Percentiles rank a stretch among this genome's conserved stretches.
phyloP scores from a whole-genome alignment of 2,888 invertebrate genomes.

The Phengaris alcon region DNA sequence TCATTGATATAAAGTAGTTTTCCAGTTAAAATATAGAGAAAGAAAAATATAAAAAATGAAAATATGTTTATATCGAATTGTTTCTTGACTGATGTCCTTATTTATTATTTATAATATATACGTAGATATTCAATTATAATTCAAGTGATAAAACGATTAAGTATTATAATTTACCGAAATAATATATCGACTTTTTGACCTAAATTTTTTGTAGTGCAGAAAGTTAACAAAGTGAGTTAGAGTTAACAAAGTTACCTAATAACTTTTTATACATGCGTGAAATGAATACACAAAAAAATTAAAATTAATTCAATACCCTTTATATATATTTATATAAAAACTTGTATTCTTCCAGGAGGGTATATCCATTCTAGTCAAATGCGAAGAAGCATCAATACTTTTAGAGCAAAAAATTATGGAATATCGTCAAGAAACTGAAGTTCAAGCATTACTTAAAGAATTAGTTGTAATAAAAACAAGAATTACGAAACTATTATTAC shows the following conservation, averaged over 20 bases:
- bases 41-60: too few species aligned
- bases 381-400: slow-evolving; percentile 82
- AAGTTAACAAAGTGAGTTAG: too few species aligned
- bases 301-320: not conserved
- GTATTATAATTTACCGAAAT: too few species aligned
- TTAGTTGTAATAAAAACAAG: slow-evolving; percentile 81
- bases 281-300: not conserved
- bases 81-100: too few species aligned
- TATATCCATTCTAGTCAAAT: slow-evolving; percentile 82
- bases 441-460: slow-evolving; percentile 76
- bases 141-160: too few species aligned
- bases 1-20: too few species aligned
- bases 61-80: too few species aligned
- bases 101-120: too few species aligned
- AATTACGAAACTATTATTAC: slow-evolving; percentile 82
- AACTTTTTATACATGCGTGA: not conserved
- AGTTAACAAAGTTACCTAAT: too few species aligned
- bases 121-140: too few species aligned
- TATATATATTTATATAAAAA: not conserved
- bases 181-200: not conserved
- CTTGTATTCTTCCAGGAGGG: slow-evolving; percentile 79
- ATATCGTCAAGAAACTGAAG: slow-evolving; percentile 83
- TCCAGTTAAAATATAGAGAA: too few species aligned
- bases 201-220: too few species aligned
- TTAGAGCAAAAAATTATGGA: slow-evolving; percentile 82